Base-by-base conservation (phyloP, 2,113 vertebrate species). In the Tauraco erythrolophus region DNA sequence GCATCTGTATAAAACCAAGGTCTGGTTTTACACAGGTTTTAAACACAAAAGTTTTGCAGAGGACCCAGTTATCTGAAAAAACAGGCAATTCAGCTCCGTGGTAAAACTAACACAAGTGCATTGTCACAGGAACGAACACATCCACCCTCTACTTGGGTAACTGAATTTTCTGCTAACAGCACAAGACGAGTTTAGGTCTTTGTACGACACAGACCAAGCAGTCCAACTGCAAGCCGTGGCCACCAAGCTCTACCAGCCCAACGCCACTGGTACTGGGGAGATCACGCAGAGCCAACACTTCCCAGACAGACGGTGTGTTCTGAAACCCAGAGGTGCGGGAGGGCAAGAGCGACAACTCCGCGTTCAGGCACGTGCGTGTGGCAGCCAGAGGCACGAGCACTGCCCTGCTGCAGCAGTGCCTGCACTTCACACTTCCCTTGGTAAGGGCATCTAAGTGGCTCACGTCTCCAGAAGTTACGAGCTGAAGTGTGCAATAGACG, bases 1-100 rank as follows among this genome's bases (percentile, higher is more conserved):
- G 89, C 91, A 93, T 82, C 93, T 66, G 87, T 89, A 57, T 88
- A 95, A 92, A 97, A 95, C 94, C 88, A 58, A 64, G 19, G 58
- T 7, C 61, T 90, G 91, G 71, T 86, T 94, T 94, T 91, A 88
- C 74, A 79, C 41, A 25, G 92, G 58, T 46, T 46, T 91, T 56
- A 81, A 95, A 96, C 28, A 94, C 30, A 70, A 22, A 93, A 86
- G 64, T 51, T 93, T 77, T 77, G 77, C 41, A 60, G 79, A 91
- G 58, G 65, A 72, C 65, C 57, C 54, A 60, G 65, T 84, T 58
- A 95, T 18, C 92, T 58, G 68, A 30, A 89, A 94, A 91, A 50
- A 76, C n/a, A 72, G 21, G 45, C 30, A 88, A 51, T 65, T 74
- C 57, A 89, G 66, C 93, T 75, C 51, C 71, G 31, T 1, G 33